Base-by-base conservation (phyloP, 1,140 invertebrate species). In the Brachionus manjavacas region DNA sequence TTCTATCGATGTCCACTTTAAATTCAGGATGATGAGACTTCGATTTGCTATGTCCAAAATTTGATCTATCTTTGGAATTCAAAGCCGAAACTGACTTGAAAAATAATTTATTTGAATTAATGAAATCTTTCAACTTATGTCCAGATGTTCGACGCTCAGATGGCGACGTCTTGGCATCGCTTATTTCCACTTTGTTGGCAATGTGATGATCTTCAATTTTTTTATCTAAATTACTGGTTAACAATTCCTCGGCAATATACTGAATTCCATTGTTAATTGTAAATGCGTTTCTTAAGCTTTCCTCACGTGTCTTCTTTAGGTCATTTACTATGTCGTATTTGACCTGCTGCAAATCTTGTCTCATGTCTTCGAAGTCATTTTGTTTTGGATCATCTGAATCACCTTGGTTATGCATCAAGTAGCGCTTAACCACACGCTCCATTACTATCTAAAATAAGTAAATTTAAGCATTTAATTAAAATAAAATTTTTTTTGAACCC, bases 331-430 rank as follows among this genome's bases (percentile, higher is more conserved):
- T 83, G 31, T 83, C 60, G 28, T 64, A 83, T 46, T 60, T 60
- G 1, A 68, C 35, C 23, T 52, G 46, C 20, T 84, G 68, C 6
- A 84, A n/a, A 52, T 84, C 83, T 41, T 46, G 46, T 43, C 55
- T 84, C 16, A 84, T 23, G 9, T 84, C 83, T 3, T 78, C 72
- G 43, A 84, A 74, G 55, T 76, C 72, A 43, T 81, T 81, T 68
- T 81, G 52, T 35, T 81, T 81, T 64, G 35, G 64, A 20, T 81
- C 79, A n/a, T 81, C 79, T 60, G 25, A 64, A 60, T 84, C 83
- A 35, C 83, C 60, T 78, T 84, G 83, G n/a, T 76, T 84, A 25
- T 84, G 83, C 60, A 84, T 68, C 7, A 84, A n/a, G 39, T 74
- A 84, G 2, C 83, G 41, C 74, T 84, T 84, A 4, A 84, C 60